Evolutionary conservation across 2,797 vertebrate species (phyloP).

Genomic region (Scyliorhinus canicula): DNA sequence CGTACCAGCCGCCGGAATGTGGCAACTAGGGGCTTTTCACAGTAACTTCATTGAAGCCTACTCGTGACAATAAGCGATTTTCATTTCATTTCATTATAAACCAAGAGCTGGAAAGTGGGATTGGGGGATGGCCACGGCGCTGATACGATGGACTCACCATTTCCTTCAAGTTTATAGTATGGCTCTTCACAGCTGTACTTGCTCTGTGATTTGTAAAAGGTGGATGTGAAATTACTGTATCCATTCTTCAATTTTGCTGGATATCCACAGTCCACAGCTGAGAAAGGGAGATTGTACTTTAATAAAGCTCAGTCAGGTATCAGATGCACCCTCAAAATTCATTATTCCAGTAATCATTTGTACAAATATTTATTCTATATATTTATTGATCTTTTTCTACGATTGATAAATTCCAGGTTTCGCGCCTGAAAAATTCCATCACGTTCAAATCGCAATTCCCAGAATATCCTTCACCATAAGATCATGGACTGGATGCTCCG

Average conservation of each 20-base stretch:
- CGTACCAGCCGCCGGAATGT: too few relatives aligned
- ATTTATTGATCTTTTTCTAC: constrained; percentile 54
- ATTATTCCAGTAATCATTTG: constrained; percentile 50
- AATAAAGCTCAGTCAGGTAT: neutral
- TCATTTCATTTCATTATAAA: too few relatives aligned
- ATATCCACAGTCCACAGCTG: constrained; percentile 72
- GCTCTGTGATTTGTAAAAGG: constrained; percentile 56
- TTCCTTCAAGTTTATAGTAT: constrained; percentile 62
- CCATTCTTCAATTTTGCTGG: constrained; percentile 52
- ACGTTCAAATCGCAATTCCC: too few relatives aligned
- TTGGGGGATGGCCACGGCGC: too few relatives aligned
- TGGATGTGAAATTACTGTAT: constrained; percentile 43
- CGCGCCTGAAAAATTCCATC: too few relatives aligned
- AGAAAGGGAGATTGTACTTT: neutral
- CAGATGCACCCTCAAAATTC: constrained; percentile 49
- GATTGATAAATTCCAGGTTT: too few relatives aligned
- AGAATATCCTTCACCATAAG: too few relatives aligned
- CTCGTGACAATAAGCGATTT: too few relatives aligned
- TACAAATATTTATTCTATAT: constrained; percentile 50
- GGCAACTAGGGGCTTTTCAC: too few relatives aligned
- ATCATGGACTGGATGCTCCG: too few relatives aligned
- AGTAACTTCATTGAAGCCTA: too few relatives aligned
- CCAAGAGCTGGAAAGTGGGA: too few relatives aligned
- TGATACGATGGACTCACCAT: constrained; percentile 46
- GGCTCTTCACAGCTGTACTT: constrained; percentile 62